Conservation (phyloP, 2,888 invertebrate genomes). For the Carpatolechia fugitivella region DNA sequence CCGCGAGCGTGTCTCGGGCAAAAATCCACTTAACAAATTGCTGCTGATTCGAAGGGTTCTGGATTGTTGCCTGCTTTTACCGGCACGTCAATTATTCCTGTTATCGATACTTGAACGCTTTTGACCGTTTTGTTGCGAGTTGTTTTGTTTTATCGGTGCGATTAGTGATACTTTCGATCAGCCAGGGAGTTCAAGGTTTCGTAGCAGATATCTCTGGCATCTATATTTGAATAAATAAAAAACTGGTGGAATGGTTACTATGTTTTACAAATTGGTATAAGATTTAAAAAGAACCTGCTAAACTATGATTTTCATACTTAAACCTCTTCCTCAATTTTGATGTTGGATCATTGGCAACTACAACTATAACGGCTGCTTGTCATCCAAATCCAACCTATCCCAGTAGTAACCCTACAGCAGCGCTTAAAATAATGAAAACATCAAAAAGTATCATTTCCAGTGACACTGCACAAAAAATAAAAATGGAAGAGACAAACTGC, state of each 20-base stretch:
- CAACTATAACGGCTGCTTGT: too few species aligned
- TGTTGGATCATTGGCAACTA: too few species aligned
- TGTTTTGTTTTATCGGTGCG: conserved; percentile 11
- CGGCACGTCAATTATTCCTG: conserved; percentile 71
- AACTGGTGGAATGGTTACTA: neutral
- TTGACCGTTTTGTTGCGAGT: conserved; percentile 38
- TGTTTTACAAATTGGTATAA: too few species aligned
- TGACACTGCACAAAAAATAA: conserved; percentile 50
- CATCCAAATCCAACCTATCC: neutral
- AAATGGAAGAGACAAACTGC: conserved; percentile 45
- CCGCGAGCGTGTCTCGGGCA: conserved; percentile 77
- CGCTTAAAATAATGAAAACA: conserved; percentile 62
- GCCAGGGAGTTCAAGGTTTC: neutral
- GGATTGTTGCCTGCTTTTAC: conserved; percentile 77
- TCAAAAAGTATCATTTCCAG: conserved; percentile 60
- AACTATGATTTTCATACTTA: too few species aligned
- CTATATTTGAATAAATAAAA: neutral
- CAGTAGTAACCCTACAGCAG: conserved; percentile 12
- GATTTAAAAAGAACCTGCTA: too few species aligned
- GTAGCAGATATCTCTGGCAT: neutral
- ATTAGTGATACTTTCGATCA: conserved; percentile 24
- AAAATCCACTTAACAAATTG: conserved; percentile 81
- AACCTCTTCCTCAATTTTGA: too few species aligned
- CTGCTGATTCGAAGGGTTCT: conserved; percentile 79
- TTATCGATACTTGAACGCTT: conserved; percentile 65